Evolutionary conservation across 2,797 vertebrate genomes (phyloP).

Genomic region (Philypnodon macrostomus): DNA sequence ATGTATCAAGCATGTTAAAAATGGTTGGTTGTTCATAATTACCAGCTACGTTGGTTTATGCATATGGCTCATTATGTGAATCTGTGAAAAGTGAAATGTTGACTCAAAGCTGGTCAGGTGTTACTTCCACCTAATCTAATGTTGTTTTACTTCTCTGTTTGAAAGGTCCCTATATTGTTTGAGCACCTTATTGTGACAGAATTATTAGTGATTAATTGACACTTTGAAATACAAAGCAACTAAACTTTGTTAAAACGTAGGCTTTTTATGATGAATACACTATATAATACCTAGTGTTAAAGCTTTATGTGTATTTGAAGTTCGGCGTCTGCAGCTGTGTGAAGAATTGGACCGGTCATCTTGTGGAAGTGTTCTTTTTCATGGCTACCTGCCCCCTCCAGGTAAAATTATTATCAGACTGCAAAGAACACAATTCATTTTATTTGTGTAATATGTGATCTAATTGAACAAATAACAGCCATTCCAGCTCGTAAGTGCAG

Average conservation of each 20-base stretch:
- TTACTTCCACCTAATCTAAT: constrained; percentile 23
- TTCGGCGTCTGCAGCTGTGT: constrained; percentile 90
- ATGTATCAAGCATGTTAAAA: constrained; percentile 29
- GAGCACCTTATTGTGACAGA: constrained; percentile 20
- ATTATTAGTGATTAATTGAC: constrained; percentile 10
- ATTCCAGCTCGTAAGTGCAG: constrained; percentile 87
- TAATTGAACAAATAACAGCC: constrained; percentile 66
- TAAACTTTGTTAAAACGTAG: background rate
- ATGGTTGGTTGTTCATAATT: no score
- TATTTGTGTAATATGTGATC: background rate
- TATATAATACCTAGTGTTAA: no score
- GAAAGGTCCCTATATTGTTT: constrained; percentile 61
- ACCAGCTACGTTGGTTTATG: no score
- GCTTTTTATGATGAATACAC: background rate
- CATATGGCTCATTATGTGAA: background rate
- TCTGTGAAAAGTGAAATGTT: constrained; percentile 3
- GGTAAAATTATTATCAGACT: constrained; percentile 69
- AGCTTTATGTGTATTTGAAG: constrained; percentile 56
- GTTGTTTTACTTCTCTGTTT: constrained; percentile 57
- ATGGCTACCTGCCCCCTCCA: constrained; percentile 95
- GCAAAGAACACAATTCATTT: background rate
- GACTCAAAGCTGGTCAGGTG: background rate
- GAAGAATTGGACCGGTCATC: constrained; percentile 97
- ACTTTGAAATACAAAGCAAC: background rate
- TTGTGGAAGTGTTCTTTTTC: constrained; percentile 96